phyloP scores from a whole-genome alignment of 2,113 vertebrate species.

The Corvus hawaiiensis region DNA sequence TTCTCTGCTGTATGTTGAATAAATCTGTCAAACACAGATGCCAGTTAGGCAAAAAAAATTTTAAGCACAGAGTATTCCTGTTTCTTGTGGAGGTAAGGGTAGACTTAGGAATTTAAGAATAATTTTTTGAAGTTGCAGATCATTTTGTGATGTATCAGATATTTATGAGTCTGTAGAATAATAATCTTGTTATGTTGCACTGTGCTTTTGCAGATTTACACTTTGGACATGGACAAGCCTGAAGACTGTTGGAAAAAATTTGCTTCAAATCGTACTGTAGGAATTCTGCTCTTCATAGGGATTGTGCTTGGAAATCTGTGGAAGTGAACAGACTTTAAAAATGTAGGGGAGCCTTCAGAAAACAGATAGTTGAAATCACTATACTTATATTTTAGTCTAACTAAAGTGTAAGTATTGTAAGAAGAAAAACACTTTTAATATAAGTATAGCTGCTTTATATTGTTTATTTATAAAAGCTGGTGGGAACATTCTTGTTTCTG shows the following conservation, averaged over 20 bases:
- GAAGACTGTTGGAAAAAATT: constrained; percentile 97
- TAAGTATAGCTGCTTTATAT: not conserved
- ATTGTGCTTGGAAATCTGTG: constrained; percentile 87
- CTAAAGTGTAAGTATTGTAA: not conserved
- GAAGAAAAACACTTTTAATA: not conserved
- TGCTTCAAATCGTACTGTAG: constrained; percentile 86
- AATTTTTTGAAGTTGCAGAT: not conserved
- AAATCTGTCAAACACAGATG: not conserved
- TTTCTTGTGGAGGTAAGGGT: not conserved
- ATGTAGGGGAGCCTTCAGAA: not conserved
- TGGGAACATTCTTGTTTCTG: not conserved
- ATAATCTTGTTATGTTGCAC: not conserved
- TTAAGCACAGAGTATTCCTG: not conserved
- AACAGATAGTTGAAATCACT: not conserved
- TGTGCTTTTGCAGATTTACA: constrained; percentile 79
- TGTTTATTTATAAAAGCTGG: not conserved
- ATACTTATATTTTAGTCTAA: not conserved
- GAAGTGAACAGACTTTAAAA: constrained; percentile 70
- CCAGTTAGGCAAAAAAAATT: not conserved
- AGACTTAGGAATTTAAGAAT: not conserved
- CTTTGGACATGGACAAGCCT: constrained; percentile 84
- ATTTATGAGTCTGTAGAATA: not conserved
- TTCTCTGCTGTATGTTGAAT: not conserved
- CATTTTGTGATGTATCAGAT: not conserved
- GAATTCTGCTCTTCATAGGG: constrained; percentile 85